phyloP scores from a whole-genome alignment of 2,113 vertebrate species.

The Dipodomys ordii region DNA sequence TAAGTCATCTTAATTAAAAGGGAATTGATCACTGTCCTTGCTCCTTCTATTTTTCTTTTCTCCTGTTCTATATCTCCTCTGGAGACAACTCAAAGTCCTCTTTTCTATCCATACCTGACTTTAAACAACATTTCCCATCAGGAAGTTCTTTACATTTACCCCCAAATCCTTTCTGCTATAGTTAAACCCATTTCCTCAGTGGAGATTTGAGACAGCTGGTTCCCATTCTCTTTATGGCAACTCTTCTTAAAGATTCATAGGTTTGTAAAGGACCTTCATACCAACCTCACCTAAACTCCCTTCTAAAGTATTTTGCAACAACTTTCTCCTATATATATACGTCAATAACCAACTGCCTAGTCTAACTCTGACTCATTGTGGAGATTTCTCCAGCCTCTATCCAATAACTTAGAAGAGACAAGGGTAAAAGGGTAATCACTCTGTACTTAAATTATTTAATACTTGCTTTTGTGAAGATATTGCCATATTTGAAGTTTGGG shows the following conservation, averaged over 20 bases:
- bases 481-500: background rate
- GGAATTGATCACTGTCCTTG: background rate
- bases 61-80: background rate
- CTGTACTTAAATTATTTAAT: constrained; percentile 43
- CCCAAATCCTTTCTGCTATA: constrained; percentile 66
- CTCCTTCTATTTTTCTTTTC: background rate
- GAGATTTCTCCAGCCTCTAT: background rate
- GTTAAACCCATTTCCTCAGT: constrained; percentile 67
- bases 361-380: background rate
- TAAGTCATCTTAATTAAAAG: background rate
- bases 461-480: constrained; percentile 19
- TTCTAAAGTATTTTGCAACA: constrained; percentile 42
- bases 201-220: constrained; percentile 78
- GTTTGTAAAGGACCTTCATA: constrained; percentile 51
- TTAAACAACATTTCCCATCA: constrained; percentile 63
- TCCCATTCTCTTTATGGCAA: constrained; percentile 61
- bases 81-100: constrained; percentile 39
- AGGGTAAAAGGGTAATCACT: no score
- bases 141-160: constrained; percentile 74
- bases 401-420: background rate
- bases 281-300: constrained; percentile 61
- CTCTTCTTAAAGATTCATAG: constrained; percentile 71
- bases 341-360: constrained; percentile 24
- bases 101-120: constrained; percentile 53
- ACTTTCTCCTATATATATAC: background rate